A percentile compares a stretch with the other conserved stretches of the same genome.
Conservation (phyloP, 2,888 invertebrate genomes). For the Hofmannophila pseudospretella region DNA sequence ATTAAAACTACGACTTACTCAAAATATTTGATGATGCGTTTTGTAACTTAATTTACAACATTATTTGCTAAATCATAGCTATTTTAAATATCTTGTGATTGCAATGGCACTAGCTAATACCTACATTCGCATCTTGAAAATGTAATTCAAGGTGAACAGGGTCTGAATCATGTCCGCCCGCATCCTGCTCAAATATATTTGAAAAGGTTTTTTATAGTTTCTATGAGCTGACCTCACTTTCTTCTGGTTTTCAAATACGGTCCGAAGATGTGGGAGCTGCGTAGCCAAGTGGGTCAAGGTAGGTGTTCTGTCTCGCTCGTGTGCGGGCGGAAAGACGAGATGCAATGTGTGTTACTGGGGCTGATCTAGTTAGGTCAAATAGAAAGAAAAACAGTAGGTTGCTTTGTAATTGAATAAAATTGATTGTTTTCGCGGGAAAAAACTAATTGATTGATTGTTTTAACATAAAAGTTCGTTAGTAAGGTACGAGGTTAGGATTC, state of each 20-base stretch:
- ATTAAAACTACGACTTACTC: too few species aligned
- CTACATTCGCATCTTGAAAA: conserved; percentile 1
- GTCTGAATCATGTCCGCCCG: conserved; percentile 8
- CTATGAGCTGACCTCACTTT: conserved; percentile 5
- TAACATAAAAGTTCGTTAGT: too few species aligned
- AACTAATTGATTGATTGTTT: too few species aligned
- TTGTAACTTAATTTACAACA: too few species aligned
- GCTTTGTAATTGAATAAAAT: background rate
- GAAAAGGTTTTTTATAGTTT: conserved; percentile 3
- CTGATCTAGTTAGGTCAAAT: conserved; percentile 6
- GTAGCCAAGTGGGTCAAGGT: conserved; percentile 10
- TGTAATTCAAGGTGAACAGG: conserved; percentile 8
- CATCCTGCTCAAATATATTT: background rate
- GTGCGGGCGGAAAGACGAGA: background rate
- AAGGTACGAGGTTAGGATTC: too few species aligned
- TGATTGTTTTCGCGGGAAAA: too few species aligned
- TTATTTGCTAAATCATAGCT: too few species aligned
- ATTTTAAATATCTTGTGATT: too few species aligned
- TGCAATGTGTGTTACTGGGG: conserved; percentile 8
- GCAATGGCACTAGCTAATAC: too few species aligned
- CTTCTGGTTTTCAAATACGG: conserved; percentile 26
- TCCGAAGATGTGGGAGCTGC: conserved; percentile 24
- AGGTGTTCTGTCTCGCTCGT: background rate
- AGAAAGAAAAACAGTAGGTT: background rate
- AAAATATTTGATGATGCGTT: too few species aligned